Evolutionary conservation across 2,113 vertebrate genomes (phyloP).

Genomic region (Limanda limanda): DNA sequence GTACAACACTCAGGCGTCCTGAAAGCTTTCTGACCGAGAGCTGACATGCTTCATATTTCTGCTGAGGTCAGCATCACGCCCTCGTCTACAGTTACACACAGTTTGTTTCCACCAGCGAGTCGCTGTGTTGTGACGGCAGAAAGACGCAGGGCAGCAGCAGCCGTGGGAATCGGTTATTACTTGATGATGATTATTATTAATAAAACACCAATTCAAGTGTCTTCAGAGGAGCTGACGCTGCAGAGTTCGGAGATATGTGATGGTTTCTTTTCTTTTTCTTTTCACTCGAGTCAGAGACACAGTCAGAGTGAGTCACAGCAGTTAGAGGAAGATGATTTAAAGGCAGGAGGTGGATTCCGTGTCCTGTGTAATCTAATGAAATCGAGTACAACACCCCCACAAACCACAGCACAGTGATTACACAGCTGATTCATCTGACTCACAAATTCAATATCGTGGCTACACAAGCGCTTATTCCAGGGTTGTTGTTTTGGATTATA

Average conservation of each 20-base stretch:
- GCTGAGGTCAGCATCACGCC: constrained; percentile 36
- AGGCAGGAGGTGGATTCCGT: constrained; percentile 2
- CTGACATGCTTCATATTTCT: constrained; percentile 37
- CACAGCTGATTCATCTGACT: constrained; percentile 11
- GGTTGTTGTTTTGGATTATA: neutral
- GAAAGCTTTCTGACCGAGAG: constrained; percentile 23
- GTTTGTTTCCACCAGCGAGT: constrained; percentile 44
- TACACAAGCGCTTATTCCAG: constrained; percentile 14
- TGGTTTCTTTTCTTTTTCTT: neutral
- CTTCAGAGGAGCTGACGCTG: constrained; percentile 6
- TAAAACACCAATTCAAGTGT: neutral
- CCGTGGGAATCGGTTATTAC: neutral
- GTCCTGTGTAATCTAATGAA: constrained; percentile 17
- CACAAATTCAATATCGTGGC: constrained; percentile 5
- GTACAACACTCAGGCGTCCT: neutral
- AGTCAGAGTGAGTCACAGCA: constrained; percentile 15
- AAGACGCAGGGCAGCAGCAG: neutral
- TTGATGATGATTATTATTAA: neutral
- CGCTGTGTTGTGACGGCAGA: constrained; percentile 11
- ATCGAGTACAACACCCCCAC: constrained; percentile 16
- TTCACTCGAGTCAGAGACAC: constrained; percentile 3
- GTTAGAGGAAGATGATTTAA: constrained; percentile 24
- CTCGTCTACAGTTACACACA: constrained; percentile 37
- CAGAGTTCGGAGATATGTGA: neutral
- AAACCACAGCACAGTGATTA: constrained; percentile 38